Evolutionary conservation across 2,113 vertebrate genomes (phyloP).

Genomic region (Passer montanus): DNA sequence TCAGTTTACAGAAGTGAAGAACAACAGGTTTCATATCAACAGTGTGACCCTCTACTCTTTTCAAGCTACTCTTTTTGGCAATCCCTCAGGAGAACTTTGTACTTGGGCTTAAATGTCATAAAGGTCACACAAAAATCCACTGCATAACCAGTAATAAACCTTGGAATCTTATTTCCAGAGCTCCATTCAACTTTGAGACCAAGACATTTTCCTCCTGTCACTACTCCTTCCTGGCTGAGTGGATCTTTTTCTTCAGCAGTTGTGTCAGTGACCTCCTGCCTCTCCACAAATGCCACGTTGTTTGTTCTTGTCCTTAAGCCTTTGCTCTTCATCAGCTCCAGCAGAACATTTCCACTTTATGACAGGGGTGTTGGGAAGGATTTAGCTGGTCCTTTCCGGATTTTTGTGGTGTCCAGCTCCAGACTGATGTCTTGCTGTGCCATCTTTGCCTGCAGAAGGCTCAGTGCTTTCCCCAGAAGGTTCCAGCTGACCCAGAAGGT

Average conservation of each 20-base stretch:
- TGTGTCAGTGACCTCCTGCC: not conserved
- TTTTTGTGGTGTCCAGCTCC: not conserved
- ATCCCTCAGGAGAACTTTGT: not conserved
- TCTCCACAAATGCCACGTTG: not conserved
- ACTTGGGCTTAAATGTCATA: not conserved
- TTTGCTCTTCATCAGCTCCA: not conserved
- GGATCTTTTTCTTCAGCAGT: not conserved
- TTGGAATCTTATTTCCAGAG: not conserved
- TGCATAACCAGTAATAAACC: not conserved
- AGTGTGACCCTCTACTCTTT: not conserved
- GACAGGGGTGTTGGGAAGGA: not conserved
- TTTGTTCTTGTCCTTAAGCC: not conserved
- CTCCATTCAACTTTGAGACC: not conserved
- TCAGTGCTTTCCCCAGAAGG: not conserved
- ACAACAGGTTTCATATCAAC: accelerated
- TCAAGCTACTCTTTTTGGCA: no score
- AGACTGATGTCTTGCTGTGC: not conserved
- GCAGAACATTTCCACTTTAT: not conserved
- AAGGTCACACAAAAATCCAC: not conserved
- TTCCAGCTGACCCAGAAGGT: not conserved
- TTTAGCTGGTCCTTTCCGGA: not conserved
- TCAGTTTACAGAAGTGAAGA: not conserved
- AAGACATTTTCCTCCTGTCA: not conserved
- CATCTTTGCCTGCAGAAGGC: not conserved
- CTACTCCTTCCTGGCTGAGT: not conserved